These are phyloP conservation scores for Polylopha cassiicola DNA, from an alignment of 2,888 invertebrate genomes.

Conservation along the genomic window DNA sequence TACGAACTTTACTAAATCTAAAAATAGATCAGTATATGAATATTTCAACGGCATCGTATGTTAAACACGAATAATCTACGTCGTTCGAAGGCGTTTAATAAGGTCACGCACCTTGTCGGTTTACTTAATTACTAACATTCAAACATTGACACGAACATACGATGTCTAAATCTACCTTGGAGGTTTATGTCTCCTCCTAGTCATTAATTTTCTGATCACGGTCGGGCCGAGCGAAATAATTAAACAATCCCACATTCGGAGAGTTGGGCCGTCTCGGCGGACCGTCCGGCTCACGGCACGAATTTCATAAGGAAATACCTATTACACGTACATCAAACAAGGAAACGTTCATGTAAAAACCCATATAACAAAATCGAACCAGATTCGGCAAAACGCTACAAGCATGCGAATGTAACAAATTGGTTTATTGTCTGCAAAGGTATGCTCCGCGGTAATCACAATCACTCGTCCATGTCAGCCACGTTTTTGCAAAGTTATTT, in stretches of 20 bases:
- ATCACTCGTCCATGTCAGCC: neutral
- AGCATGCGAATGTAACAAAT: too few relatives aligned
- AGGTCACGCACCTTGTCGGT: conserved; percentile 15
- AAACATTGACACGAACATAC: conserved; percentile 20
- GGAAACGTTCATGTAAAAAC: conserved; percentile 35
- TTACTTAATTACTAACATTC: conserved; percentile 17
- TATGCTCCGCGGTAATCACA: too few relatives aligned
- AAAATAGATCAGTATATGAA: conserved; percentile 7
- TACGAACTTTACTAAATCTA: neutral
- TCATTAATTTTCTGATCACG: conserved; percentile 66
- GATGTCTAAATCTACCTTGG: conserved; percentile 22
- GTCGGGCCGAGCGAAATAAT: conserved; percentile 62
- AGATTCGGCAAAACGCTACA: too few relatives aligned
- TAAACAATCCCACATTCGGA: conserved; percentile 64
- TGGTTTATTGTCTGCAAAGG: too few relatives aligned
- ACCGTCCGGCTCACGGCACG: conserved; percentile 44
- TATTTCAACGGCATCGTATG: conserved; percentile 11
- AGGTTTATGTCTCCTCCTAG: conserved; percentile 45
- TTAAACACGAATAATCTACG: conserved; percentile 7
- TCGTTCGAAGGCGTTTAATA: conserved; percentile 10
- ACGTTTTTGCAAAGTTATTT: neutral
- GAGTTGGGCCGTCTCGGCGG: conserved; percentile 49
- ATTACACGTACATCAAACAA: conserved; percentile 28
- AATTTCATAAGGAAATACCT: conserved; percentile 46
- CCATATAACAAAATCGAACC: too few relatives aligned